Conservation (phyloP, 2,113 vertebrate genomes). For the Asarcornis scutulata region DNA sequence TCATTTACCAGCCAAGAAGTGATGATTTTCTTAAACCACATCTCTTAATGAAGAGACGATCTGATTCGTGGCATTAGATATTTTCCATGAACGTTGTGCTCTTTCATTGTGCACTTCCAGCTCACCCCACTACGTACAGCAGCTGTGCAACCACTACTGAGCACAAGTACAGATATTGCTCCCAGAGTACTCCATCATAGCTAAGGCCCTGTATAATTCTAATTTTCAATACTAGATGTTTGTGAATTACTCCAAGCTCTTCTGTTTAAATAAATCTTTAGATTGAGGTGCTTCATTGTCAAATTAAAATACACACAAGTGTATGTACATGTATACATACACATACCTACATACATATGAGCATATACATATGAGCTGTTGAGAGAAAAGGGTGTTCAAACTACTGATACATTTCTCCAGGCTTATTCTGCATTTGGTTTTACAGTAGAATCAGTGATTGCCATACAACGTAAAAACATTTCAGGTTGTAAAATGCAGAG, state of each 20-base stretch:
- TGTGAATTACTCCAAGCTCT: not conserved
- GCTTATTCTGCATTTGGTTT: not conserved
- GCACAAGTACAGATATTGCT: not conserved
- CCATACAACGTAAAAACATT: not conserved
- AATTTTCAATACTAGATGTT: not conserved
- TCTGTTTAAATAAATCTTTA: not conserved
- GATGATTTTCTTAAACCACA: not conserved
- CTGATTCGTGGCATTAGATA: not conserved
- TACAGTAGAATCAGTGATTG: not conserved
- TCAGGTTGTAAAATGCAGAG: not conserved
- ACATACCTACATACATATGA: not conserved
- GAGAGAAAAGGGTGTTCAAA: not conserved
- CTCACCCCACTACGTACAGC: not conserved
- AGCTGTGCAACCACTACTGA: not conserved
- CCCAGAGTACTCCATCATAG: not conserved
- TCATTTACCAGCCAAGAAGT: not conserved
- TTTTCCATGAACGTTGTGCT: not conserved
- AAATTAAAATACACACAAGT: not conserved
- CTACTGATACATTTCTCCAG: not conserved
- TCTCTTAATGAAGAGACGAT: not conserved
- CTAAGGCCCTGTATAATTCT: not conserved
- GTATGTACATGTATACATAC: not conserved
- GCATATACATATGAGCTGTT: too few species aligned
- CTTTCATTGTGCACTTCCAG: not conserved
- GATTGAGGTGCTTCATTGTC: not conserved